A percentile compares a stretch with the other conserved stretches of the same genome.
phyloP scores from a whole-genome alignment of 2,888 invertebrate genomes.

The Dynastes hyllus region DNA sequence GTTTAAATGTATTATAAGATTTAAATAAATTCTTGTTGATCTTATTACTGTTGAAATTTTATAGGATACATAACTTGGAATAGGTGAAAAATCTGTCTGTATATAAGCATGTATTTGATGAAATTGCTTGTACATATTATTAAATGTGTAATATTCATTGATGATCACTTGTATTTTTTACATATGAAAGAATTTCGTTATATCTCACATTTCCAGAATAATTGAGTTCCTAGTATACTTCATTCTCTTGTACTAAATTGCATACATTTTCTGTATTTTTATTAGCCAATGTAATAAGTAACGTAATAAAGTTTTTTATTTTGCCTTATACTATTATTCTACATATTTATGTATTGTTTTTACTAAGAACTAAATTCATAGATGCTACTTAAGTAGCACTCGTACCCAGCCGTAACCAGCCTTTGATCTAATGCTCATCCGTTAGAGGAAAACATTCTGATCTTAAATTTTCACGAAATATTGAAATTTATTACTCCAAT shows the following conservation, averaged over 20 bases:
- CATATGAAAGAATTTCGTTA: slow-evolving; percentile 40
- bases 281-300: slow-evolving; percentile 51
- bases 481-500: too few species aligned
- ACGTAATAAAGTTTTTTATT: slow-evolving; percentile 52
- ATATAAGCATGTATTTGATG: slow-evolving; percentile 51
- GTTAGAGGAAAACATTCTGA: too few species aligned
- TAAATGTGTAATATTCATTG: slow-evolving; percentile 51
- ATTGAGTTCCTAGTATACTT: slow-evolving; percentile 52
- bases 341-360: neutral
- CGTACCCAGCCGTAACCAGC: too few species aligned
- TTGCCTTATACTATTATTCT: slow-evolving; percentile 35
- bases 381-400: neutral
- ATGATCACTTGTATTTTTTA: slow-evolving; percentile 52
- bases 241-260: slow-evolving; percentile 50
- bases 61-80: slow-evolving; percentile 52
- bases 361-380: neutral
- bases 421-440: too few species aligned
- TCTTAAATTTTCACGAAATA: too few species aligned
- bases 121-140: slow-evolving; percentile 52
- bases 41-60: slow-evolving; percentile 58
- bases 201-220: slow-evolving; percentile 50
- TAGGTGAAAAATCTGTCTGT: slow-evolving; percentile 50
- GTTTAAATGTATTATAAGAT: slow-evolving; percentile 52
- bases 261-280: slow-evolving; percentile 49
- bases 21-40: slow-evolving; percentile 55